Conservation (phyloP, 1,140 invertebrate species). For the Saccostrea cuccullata region DNA sequence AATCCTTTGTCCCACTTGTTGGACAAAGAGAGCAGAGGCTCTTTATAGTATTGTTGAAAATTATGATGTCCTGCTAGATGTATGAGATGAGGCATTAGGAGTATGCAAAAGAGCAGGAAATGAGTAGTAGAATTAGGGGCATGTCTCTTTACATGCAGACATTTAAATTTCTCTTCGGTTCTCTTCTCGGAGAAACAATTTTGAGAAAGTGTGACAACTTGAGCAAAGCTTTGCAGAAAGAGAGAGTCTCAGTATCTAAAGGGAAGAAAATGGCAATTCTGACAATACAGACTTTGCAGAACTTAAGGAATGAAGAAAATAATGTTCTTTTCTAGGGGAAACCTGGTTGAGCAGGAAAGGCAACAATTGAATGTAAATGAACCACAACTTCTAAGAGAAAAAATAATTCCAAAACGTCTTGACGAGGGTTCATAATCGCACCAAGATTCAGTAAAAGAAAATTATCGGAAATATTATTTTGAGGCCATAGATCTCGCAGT, state of each 20-base stretch:
- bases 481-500: no score
- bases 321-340: no score
- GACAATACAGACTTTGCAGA: neutral
- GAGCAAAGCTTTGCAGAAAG: constrained; percentile 24
- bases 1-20: constrained; percentile 46
- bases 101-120: constrained; percentile 18
- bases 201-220: constrained; percentile 41
- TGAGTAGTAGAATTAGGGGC: constrained; percentile 36
- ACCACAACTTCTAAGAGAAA: neutral
- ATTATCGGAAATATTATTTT: constrained; percentile 35
- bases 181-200: neutral
- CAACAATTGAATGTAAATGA: no score
- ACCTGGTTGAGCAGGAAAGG: no score
- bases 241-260: constrained; percentile 1
- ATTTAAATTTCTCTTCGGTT: constrained; percentile 43
- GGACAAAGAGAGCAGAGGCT: constrained; percentile 44
- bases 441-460: neutral
- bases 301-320: neutral
- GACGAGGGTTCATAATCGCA: neutral
- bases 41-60: constrained; percentile 32
- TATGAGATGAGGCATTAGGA: constrained; percentile 42
- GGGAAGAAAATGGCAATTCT: neutral
- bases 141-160: constrained; percentile 32
- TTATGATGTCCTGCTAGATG: constrained; percentile 39
- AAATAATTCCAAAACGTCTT: neutral